Evolutionary conservation across 2,113 vertebrate species (phyloP).

Genomic region (Colistium nudipinnis): DNA sequence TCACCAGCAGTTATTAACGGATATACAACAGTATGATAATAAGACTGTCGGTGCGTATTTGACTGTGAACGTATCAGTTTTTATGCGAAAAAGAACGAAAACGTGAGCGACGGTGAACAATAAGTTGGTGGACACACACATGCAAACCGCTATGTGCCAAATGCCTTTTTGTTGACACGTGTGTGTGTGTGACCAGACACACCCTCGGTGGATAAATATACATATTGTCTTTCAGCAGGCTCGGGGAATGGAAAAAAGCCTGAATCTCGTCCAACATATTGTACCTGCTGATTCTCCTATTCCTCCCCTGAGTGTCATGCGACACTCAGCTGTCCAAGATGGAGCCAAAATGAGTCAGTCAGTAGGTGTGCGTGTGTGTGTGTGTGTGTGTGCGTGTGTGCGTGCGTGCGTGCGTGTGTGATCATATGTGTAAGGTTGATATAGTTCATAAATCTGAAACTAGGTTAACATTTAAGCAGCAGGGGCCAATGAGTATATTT

Average conservation of each 20-base stretch:
- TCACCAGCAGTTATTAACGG: slow-evolving; percentile 22
- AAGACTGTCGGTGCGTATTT: slow-evolving; percentile 4
- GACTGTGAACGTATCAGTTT: background rate
- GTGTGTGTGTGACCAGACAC: slow-evolving; percentile 34
- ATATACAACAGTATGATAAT: slow-evolving; percentile 14
- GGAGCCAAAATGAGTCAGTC: slow-evolving; percentile 55
- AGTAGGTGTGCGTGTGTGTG: slow-evolving; percentile 37
- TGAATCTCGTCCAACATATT: slow-evolving; percentile 71
- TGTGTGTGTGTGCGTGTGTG: slow-evolving; percentile 22
- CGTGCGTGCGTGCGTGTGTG: slow-evolving; percentile 9
- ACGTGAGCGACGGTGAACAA: background rate
- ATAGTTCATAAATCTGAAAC: slow-evolving; percentile 24
- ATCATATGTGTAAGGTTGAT: slow-evolving; percentile 22
- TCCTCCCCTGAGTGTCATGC: slow-evolving; percentile 63
- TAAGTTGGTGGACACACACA: too few species aligned
- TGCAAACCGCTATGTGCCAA: slow-evolving; percentile 1
- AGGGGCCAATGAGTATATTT: background rate
- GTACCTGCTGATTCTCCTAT: slow-evolving; percentile 62
- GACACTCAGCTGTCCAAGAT: slow-evolving; percentile 72
- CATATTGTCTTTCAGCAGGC: slow-evolving; percentile 63
- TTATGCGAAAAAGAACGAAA: background rate
- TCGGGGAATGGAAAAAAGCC: slow-evolving; percentile 63
- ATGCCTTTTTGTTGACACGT: slow-evolving; percentile 20
- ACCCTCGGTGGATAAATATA: slow-evolving; percentile 54
- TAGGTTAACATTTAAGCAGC: slow-evolving; percentile 1